Percentiles rank a stretch among this genome's conserved stretches.
Conservation (phyloP, 2,113 vertebrate species). For the Pithys albifrons region DNA sequence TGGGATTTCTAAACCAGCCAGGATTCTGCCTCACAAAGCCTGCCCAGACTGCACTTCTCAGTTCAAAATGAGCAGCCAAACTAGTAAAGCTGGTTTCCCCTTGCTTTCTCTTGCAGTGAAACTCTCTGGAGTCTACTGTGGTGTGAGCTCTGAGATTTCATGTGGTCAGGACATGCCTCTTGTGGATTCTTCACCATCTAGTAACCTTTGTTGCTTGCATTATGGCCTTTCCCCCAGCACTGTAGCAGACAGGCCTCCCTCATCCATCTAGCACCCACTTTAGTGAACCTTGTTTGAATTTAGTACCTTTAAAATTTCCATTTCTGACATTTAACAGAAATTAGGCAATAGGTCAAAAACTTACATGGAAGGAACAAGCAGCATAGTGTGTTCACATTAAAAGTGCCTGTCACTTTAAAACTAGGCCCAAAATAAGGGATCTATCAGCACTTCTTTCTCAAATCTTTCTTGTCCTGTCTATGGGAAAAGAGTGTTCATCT, state of each 20-base stretch:
- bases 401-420: background rate
- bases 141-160: background rate
- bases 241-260: background rate
- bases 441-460: background rate
- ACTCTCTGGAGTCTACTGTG: background rate
- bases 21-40: background rate
- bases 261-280: background rate
- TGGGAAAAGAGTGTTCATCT: background rate
- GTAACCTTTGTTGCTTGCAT: background rate
- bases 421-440: background rate
- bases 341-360: background rate
- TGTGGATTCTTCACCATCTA: background rate
- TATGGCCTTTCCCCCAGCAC: background rate
- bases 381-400: background rate
- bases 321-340: background rate
- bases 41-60: background rate
- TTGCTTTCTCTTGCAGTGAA: background rate
- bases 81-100: constrained; percentile 2
- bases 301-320: background rate
- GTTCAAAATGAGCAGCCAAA: background rate
- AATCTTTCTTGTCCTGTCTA: background rate
- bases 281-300: background rate
- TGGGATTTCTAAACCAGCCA: background rate
- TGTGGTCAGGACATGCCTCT: background rate
- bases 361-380: background rate